Base-by-base conservation (phyloP, 2,797 vertebrate species). In the Chanos chanos region DNA sequence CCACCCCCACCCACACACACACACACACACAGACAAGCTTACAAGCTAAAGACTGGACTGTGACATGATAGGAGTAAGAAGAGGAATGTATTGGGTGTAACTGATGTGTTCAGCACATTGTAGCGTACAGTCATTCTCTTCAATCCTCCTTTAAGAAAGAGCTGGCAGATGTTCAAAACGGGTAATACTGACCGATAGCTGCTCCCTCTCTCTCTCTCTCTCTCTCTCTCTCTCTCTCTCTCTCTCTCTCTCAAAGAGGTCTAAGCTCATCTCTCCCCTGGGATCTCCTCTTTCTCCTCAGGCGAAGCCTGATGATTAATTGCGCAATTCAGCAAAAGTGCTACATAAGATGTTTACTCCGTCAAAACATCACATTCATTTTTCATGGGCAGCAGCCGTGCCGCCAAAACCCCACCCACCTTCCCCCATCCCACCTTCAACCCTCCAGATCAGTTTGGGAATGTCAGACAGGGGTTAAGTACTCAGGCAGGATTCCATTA, bases 301-400 rank as follows among this genome's bases (percentile, higher is more conserved):
- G 44, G 25, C 48, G 57, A 50, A 25, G 28, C 57, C 34, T 53
- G 51, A 64, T 75, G 74, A 81, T 79, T 70, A 76, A 79, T 78
- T 50, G 44, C 61, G 64, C 70, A 70, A 53, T 70, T 70, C 58
- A 56, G 53, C 41, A 73, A 72, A 80, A 77, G 59, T 75, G 74
- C 73, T 61, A 66, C 67, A 60, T 74, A 72, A 73, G 63, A 77
- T 71, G 53, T 74, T 73, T 77, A 66, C 44, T 34, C 50, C 28
- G 34, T 80, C 61, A 80, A 72, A 75, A 67, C 58, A 66, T 73
- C 50, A 66, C 66, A 52, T 78, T 68, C 36, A 69, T 72, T 72
- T 77, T 71, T 70, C 51, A 67, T 65, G 71, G 50, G 52, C 44
- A 27, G 51, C 37, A 69, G 61, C 31, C 33, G 62, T 70, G 66